phyloP scores from a whole-genome alignment of 1,140 invertebrate genomes.

The Drosophila bocqueti region DNA sequence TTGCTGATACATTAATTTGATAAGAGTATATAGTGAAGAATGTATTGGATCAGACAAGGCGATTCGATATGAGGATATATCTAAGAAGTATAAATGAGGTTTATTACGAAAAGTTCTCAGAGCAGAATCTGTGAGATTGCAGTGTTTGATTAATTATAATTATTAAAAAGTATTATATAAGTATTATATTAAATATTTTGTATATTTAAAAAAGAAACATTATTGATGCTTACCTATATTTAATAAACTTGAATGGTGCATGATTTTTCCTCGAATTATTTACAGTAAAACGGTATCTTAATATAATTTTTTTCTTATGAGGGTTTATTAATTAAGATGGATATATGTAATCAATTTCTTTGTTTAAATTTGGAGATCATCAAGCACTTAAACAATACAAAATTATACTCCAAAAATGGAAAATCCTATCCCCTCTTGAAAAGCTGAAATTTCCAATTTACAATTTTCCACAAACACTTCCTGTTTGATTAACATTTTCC shows the following conservation, averaged over 20 bases:
- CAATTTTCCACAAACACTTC: slow-evolving; percentile 1
- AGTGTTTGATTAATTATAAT: too few species aligned
- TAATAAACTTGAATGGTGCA: too few species aligned
- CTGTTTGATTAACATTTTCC: slow-evolving; percentile 27
- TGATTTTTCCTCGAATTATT: too few species aligned
- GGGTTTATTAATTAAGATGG: not conserved
- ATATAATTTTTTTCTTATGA: too few species aligned
- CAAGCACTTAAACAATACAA: not conserved
- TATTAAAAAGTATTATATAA: too few species aligned
- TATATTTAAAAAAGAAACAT: too few species aligned
- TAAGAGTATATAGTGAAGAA: not conserved
- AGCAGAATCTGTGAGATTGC: not conserved
- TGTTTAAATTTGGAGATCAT: not conserved
- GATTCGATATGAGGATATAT: not conserved
- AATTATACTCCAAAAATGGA: not conserved
- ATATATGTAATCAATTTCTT: not conserved
- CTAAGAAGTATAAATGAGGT: not conserved
- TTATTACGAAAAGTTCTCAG: not conserved
- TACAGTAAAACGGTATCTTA: too few species aligned
- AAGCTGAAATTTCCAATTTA: not conserved
- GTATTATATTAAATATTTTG: too few species aligned
- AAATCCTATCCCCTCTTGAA: not conserved
- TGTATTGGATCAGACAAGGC: not conserved
- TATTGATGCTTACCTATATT: too few species aligned
- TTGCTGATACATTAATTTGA: slow-evolving; percentile 21